Percentiles rank a stretch among this genome's conserved stretches.
Evolutionary conservation across 2,797 vertebrate species (phyloP).

Genomic region (Channallabes apus): DNA sequence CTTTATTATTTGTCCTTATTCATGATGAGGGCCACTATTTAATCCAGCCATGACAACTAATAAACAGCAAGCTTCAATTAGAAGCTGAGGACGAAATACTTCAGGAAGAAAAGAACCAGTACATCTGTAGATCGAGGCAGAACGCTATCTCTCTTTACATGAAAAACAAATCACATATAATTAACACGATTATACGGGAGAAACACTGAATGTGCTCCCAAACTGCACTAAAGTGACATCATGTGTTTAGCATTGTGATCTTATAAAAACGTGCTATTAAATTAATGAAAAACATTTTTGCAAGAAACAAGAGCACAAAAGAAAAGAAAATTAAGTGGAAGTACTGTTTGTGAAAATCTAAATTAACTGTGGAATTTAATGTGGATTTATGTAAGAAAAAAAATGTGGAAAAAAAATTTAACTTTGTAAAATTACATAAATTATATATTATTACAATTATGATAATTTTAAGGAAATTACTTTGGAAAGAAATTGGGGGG

Average conservation of each 20-base stretch:
- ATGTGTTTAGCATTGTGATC: background rate
- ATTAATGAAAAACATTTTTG: too few species aligned
- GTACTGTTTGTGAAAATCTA: background rate
- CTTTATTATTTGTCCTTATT: slow-evolving; percentile 28
- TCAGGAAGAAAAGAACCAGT: background rate
- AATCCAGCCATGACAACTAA: background rate
- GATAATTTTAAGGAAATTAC: too few species aligned
- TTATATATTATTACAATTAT: too few species aligned
- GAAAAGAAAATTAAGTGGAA: background rate
- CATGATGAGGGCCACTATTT: background rate
- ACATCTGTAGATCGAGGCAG: background rate
- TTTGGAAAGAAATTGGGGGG: too few species aligned
- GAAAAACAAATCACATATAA: background rate
- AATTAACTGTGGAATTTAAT: background rate
- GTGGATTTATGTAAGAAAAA: too few species aligned
- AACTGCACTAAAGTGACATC: background rate
- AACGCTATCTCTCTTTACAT: background rate
- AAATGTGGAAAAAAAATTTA: too few species aligned
- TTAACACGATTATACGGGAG: background rate
- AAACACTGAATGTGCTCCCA: background rate
- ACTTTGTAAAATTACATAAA: too few species aligned
- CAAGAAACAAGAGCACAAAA: background rate
- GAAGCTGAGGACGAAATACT: background rate
- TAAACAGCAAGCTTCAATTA: slow-evolving; percentile 1
- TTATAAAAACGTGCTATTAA: background rate